A percentile compares a stretch with the other conserved stretches of the same genome.
These are phyloP conservation scores for Hemaris fuciformis DNA, from an alignment of 2,888 invertebrate genomes.

Conservation along the genomic window DNA sequence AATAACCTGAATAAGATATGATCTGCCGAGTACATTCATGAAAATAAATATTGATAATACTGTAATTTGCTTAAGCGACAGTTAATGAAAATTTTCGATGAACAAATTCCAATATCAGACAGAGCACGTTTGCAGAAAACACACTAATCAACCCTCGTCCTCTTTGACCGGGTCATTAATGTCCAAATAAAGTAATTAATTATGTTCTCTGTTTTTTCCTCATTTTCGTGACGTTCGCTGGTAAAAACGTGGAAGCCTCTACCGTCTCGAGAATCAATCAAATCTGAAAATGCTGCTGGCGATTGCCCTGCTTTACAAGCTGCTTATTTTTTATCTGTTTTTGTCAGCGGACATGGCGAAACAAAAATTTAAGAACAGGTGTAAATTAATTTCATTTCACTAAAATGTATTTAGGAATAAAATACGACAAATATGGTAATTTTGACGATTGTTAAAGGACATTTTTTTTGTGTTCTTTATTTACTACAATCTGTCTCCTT, in stretches of 20 bases:
- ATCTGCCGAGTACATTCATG: too few species aligned
- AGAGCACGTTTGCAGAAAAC: slow-evolving; percentile 52
- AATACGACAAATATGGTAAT: too few species aligned
- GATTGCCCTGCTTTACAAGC: slow-evolving; percentile 52
- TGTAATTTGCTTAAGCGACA: neutral
- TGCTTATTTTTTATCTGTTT: neutral
- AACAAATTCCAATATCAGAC: slow-evolving; percentile 43
- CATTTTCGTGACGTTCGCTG: slow-evolving; percentile 66
- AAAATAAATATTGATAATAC: neutral
- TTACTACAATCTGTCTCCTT: too few species aligned
- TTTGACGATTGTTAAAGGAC: too few species aligned
- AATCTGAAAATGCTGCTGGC: slow-evolving; percentile 65
- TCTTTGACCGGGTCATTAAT: slow-evolving; percentile 74
- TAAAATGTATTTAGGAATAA: too few species aligned
- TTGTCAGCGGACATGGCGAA: neutral
- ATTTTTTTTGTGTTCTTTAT: too few species aligned
- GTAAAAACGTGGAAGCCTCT: slow-evolving; percentile 66
- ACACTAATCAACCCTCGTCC: slow-evolving; percentile 73
- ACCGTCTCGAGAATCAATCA: slow-evolving; percentile 73
- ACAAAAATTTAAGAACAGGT: neutral
- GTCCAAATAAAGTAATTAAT: slow-evolving; percentile 81
- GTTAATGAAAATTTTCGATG: slow-evolving; percentile 11
- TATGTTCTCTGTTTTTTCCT: slow-evolving; percentile 70
- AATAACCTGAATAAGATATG: too few species aligned
- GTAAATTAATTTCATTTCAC: too few species aligned